These are phyloP conservation scores for Nomada hirtipes DNA, from an alignment of 2,888 invertebrate species.

Conservation along the genomic window DNA sequence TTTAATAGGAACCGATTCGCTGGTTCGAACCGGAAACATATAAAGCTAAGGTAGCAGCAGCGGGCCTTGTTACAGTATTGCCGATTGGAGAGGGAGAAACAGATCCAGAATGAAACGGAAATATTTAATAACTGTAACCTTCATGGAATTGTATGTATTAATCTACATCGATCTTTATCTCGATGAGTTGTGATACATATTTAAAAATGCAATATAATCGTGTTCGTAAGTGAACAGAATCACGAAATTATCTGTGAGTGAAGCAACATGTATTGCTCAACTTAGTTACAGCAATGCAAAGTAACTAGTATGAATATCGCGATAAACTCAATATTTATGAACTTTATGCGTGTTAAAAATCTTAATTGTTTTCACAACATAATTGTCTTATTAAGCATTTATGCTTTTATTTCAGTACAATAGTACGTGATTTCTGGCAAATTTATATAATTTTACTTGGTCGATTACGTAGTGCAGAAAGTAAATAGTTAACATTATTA, in stretches of 20 bases:
- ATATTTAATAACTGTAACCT: constrained; percentile 11
- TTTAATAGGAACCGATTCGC: constrained; percentile 82
- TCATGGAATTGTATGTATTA: constrained; percentile 56
- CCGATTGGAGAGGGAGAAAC: constrained; percentile 79
- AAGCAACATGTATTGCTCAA: constrained; percentile 34
- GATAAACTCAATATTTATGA: constrained; percentile 29
- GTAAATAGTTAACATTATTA: constrained; percentile 14
- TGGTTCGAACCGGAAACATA: constrained; percentile 84
- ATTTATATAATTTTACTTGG: constrained; percentile 21
- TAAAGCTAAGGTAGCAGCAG: constrained; percentile 81
- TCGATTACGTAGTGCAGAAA: constrained; percentile 2
- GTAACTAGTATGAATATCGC: constrained; percentile 15
- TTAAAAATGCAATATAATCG: constrained; percentile 7
- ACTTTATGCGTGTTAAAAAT: constrained; percentile 30
- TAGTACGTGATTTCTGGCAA: not conserved
- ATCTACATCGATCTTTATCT: constrained; percentile 43
- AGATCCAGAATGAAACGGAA: constrained; percentile 75
- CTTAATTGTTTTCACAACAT: constrained; percentile 27
- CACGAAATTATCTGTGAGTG: constrained; percentile 6
- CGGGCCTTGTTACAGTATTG: constrained; percentile 80
- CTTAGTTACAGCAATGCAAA: constrained; percentile 44
- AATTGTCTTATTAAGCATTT: constrained; percentile 49
- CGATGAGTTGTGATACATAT: constrained; percentile 57
- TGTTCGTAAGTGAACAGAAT: constrained; percentile 21
- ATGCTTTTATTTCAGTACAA: constrained; percentile 39